Evolutionary conservation across 2,113 vertebrate genomes (phyloP).

Genomic region (Enhydra lutris): DNA sequence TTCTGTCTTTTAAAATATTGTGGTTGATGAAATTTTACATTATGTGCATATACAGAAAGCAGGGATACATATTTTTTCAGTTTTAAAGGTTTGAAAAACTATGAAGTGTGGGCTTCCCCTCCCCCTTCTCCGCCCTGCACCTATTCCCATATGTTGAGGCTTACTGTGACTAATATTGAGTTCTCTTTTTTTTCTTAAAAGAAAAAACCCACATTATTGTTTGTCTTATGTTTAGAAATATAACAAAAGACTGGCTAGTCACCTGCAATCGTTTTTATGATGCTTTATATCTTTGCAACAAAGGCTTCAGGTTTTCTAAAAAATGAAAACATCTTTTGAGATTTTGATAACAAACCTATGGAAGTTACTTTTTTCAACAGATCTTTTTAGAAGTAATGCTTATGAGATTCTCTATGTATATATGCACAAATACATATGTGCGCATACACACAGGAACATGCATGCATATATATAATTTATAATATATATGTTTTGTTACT

Average conservation of each 20-base stretch:
- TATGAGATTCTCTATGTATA: neutral
- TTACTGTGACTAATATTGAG: constrained; percentile 71
- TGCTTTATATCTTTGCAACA: constrained; percentile 72
- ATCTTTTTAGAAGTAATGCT: constrained; percentile 46
- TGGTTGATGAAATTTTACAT: constrained; percentile 84
- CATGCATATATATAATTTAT: neutral
- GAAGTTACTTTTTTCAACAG: constrained; percentile 56
- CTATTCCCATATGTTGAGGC: constrained; percentile 67
- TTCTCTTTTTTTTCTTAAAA: constrained; percentile 27
- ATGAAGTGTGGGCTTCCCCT: constrained; percentile 37
- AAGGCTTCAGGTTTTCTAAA: constrained; percentile 53
- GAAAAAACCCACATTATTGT: constrained; percentile 59
- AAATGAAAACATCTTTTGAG: constrained; percentile 70
- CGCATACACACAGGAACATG: neutral
- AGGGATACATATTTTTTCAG: constrained; percentile 63
- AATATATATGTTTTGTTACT: constrained; percentile 36
- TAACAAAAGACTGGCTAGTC: constrained; percentile 72
- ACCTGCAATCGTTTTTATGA: constrained; percentile 69
- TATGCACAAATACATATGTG: neutral
- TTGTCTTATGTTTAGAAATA: constrained; percentile 75
- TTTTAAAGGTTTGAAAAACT: constrained; percentile 64
- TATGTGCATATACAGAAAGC: constrained; percentile 78
- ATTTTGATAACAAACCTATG: constrained; percentile 59
- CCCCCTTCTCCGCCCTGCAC: constrained; percentile 1
- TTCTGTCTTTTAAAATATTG: constrained; percentile 84